phyloP scores from a whole-genome alignment of 2,113 vertebrate genomes.

The Cebus imitator region DNA sequence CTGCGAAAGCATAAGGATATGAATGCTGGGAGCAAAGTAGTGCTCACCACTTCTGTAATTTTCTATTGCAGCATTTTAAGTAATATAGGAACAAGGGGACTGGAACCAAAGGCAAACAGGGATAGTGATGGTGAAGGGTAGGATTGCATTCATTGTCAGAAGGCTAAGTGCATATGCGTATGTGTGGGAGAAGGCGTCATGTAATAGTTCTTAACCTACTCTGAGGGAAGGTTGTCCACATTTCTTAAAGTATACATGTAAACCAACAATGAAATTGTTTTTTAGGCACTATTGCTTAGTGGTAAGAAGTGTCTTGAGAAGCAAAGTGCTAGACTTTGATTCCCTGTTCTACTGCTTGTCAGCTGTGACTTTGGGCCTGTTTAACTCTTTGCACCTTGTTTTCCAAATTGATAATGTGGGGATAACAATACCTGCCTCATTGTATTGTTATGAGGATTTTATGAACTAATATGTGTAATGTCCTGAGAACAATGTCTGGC shows the following conservation, averaged over 20 bases:
- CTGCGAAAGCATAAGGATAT: neutral
- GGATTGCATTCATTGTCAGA: neutral
- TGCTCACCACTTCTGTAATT: neutral
- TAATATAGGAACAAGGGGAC: neutral
- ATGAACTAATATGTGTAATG: neutral
- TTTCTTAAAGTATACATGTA: neutral
- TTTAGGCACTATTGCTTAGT: neutral
- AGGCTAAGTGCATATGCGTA: neutral
- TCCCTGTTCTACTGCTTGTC: neutral
- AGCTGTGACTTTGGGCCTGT: neutral
- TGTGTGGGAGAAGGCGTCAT: neutral
- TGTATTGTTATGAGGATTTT: neutral
- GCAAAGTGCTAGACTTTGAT: neutral
- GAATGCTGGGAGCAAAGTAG: neutral
- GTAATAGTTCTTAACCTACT: neutral
- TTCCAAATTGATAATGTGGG: constrained; percentile 25
- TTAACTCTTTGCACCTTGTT: neutral
- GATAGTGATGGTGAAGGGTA: neutral
- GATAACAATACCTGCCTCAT: neutral
- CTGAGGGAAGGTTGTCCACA: neutral
- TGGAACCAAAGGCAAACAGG: neutral
- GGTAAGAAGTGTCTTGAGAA: neutral
- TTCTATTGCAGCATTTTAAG: neutral
- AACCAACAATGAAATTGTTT: neutral
- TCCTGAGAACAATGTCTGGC: neutral